These are phyloP conservation scores for Chaetorhynchus papuensis DNA, from an alignment of 2,113 vertebrate species.

Conservation along the genomic window DNA sequence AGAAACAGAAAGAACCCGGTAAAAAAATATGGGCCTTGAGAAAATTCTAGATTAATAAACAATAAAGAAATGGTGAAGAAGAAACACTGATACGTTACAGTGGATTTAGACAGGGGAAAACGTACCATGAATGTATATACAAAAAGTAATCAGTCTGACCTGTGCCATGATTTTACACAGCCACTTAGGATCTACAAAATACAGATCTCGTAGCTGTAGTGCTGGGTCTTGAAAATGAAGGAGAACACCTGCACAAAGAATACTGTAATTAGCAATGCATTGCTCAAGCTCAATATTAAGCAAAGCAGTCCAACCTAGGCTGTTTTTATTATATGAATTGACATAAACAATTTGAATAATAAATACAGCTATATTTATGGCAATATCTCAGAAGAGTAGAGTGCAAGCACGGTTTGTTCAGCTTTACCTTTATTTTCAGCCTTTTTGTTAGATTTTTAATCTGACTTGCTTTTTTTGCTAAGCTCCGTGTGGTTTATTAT, in stretches of 20 bases:
- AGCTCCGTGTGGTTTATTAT: neutral
- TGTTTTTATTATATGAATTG: neutral
- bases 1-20: neutral
- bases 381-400: neutral
- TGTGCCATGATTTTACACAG: slow-evolving; percentile 93
- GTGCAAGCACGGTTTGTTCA: neutral
- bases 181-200: slow-evolving; percentile 95
- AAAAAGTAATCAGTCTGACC: slow-evolving; percentile 68
- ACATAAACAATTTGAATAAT: neutral
- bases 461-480: neutral
- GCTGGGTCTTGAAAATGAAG: slow-evolving; percentile 96
- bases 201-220: slow-evolving; percentile 87
- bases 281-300: neutral
- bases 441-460: neutral
- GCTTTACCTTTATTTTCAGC: neutral
- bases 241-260: slow-evolving; percentile 80
- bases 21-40: neutral
- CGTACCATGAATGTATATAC: neutral
- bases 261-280: neutral
- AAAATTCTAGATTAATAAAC: neutral
- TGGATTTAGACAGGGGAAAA: neutral
- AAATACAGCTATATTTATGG: neutral
- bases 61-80: neutral
- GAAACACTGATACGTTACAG: neutral
- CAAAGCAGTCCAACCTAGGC: neutral